These are phyloP conservation scores for Hepsetus odoe DNA, from an alignment of 2,113 vertebrate species.

Conservation along the genomic window DNA sequence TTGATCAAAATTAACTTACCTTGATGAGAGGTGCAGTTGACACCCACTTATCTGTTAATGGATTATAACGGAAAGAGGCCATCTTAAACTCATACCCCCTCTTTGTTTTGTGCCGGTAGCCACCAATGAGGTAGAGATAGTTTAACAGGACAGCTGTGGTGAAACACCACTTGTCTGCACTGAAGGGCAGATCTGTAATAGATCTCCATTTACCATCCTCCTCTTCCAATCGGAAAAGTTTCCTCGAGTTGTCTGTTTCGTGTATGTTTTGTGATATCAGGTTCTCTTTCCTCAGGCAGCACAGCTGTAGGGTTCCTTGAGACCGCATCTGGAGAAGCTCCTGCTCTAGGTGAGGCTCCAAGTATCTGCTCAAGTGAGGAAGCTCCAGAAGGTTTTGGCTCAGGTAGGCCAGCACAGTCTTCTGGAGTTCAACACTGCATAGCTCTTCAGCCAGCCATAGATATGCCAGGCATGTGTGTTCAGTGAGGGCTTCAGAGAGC, in stretches of 20 bases:
- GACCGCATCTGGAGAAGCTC: constrained; percentile 64
- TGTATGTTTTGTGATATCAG: constrained; percentile 62
- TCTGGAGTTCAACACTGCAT: constrained; percentile 70
- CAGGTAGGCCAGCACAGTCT: constrained; percentile 69
- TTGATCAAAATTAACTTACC: constrained; percentile 56
- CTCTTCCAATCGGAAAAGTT: constrained; percentile 65
- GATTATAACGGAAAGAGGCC: constrained; percentile 79
- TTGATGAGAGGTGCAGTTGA: constrained; percentile 72
- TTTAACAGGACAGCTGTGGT: constrained; percentile 77
- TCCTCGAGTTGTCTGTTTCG: constrained; percentile 61
- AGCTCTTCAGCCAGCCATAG: constrained; percentile 72
- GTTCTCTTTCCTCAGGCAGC: constrained; percentile 78
- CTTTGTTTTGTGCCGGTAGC: constrained; percentile 67
- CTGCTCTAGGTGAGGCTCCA: constrained; percentile 58
- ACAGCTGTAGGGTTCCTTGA: constrained; percentile 60
- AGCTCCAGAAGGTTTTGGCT: constrained; percentile 74
- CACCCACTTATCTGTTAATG: constrained; percentile 68
- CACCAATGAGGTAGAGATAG: constrained; percentile 79
- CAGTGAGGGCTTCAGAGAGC: constrained; percentile 62
- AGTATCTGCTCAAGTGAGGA: constrained; percentile 58
- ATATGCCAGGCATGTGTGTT: constrained; percentile 68
- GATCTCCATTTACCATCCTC: constrained; percentile 63
- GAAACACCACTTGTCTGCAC: constrained; percentile 80
- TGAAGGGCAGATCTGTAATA: constrained; percentile 72
- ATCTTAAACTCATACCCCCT: constrained; percentile 77